A percentile compares a stretch with the other conserved stretches of the same genome.
Conservation (phyloP, 1,140 invertebrate species). For the Lucilia cuprina region DNA sequence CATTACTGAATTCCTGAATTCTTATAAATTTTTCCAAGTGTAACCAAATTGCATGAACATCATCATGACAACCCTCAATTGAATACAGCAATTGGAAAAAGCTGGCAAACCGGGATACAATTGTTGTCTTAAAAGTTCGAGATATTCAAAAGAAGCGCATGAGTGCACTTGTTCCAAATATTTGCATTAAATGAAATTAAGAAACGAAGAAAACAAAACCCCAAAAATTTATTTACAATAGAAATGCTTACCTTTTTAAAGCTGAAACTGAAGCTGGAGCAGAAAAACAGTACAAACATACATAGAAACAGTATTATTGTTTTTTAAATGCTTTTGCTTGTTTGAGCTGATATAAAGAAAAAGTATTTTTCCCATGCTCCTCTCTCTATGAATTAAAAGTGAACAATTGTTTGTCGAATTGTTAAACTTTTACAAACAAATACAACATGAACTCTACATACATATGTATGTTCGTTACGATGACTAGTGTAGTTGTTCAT, state of each 20-base stretch:
- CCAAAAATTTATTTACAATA: conserved; percentile 19
- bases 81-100: not conserved
- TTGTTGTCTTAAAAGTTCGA: conserved; percentile 6
- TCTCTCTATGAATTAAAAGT: conserved; percentile 20
- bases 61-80: not conserved
- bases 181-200: conserved; percentile 21
- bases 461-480: too few relatives aligned
- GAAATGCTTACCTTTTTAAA: not conserved
- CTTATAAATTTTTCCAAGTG: too few relatives aligned
- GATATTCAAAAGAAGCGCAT: conserved; percentile 30
- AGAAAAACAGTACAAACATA: not conserved
- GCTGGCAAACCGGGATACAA: not conserved
- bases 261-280: not conserved
- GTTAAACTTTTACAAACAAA: conserved; percentile 13
- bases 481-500: not conserved
- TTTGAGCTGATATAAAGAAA: not conserved
- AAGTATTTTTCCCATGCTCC: conserved; percentile 23
- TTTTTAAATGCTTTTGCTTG: not conserved
- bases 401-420: conserved; percentile 21
- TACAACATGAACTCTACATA: not conserved
- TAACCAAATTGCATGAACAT: not conserved
- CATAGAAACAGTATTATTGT: not conserved
- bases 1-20: too few relatives aligned
- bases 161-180: conserved; percentile 32
- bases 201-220: conserved; percentile 16